A percentile compares a stretch with the other conserved stretches of the same genome.
Conservation (phyloP, 2,113 vertebrate genomes). For the Platycercus adscitus region DNA sequence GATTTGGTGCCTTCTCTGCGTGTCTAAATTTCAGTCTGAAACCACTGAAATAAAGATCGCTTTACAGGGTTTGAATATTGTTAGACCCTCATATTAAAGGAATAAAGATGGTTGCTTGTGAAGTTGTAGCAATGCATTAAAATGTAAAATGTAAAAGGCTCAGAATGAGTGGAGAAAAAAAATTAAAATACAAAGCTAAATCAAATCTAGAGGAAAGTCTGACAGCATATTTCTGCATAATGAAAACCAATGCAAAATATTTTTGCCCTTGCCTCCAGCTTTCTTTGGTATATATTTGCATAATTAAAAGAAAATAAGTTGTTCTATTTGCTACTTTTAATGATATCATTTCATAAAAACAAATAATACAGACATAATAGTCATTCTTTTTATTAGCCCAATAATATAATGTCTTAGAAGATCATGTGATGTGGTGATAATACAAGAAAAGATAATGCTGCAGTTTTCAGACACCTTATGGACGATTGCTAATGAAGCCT, state of each 20-base stretch:
- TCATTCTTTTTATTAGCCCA: neutral
- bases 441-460: neutral
- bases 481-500: neutral
- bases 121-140: neutral
- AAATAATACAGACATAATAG: neutral
- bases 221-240: neutral
- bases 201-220: neutral
- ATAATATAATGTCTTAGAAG: neutral
- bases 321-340: neutral
- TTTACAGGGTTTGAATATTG: neutral
- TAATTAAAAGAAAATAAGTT: neutral
- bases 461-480: neutral
- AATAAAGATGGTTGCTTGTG: neutral
- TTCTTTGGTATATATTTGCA: neutral
- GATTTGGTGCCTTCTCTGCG: neutral
- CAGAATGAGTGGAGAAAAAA: neutral
- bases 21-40: slow-evolving; percentile 6
- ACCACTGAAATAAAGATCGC: slow-evolving; percentile 2
- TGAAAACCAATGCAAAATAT: neutral
- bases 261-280: neutral
- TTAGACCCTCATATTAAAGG: neutral
- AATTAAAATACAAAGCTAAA: slow-evolving; percentile 31
- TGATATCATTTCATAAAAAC: neutral
- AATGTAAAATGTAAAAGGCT: neutral
- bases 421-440: neutral